phyloP scores from a whole-genome alignment of 2,888 invertebrate genomes.

The Hanleya hanleyi region DNA sequence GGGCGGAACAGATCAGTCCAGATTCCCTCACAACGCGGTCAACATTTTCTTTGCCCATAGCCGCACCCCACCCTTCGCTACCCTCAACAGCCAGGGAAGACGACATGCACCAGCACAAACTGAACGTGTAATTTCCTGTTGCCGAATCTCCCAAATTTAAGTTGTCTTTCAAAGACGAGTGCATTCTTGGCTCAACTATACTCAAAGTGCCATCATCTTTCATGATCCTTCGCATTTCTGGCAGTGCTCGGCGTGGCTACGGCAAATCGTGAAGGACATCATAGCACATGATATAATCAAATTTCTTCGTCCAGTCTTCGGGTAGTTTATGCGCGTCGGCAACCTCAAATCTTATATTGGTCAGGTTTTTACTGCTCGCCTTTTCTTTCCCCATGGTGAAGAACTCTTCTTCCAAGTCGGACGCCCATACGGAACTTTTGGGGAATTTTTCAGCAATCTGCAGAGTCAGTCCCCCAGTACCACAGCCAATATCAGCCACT shows the following conservation, averaged over 20 bases:
- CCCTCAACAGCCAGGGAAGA: background rate
- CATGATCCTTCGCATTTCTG: slow-evolving; percentile 20
- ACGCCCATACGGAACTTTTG: background rate
- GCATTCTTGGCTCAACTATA: slow-evolving; percentile 27
- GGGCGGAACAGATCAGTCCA: background rate
- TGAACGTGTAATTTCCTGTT: background rate
- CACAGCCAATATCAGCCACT: slow-evolving; percentile 8
- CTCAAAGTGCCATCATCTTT: slow-evolving; percentile 29
- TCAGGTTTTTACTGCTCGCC: slow-evolving; percentile 1
- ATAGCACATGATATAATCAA: slow-evolving; percentile 27
- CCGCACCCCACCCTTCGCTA: background rate
- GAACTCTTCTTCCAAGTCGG: background rate
- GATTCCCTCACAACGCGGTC: background rate
- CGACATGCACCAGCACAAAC: background rate
- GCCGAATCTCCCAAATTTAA: no score
- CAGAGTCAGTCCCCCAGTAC: background rate
- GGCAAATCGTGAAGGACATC: slow-evolving; percentile 37
- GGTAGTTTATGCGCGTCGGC: slow-evolving; percentile 32
- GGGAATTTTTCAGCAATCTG: background rate
- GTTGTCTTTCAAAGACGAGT: slow-evolving; percentile 10
- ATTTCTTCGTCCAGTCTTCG: slow-evolving; percentile 12
- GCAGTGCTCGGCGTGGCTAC: slow-evolving; percentile 27
- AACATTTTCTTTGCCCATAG: background rate
- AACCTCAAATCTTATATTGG: slow-evolving; percentile 20
- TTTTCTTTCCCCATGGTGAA: background rate